These are phyloP conservation scores for Drosophila lacteicornis DNA, from an alignment of 1,140 invertebrate genomes.

Conservation along the genomic window DNA sequence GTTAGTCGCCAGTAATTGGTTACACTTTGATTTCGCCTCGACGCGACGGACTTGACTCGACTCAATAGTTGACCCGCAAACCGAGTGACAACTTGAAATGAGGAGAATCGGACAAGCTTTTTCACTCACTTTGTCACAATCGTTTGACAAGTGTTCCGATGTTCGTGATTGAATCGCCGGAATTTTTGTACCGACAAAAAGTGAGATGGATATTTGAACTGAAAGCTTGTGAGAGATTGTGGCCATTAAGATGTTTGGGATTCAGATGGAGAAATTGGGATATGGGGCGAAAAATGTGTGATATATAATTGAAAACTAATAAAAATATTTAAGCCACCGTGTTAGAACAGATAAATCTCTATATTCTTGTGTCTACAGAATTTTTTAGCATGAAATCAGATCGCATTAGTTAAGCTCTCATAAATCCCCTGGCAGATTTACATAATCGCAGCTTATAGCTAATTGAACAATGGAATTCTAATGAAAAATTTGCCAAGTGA, in stretches of 20 bases:
- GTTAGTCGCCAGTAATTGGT: constrained; percentile 47
- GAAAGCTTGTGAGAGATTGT: constrained; percentile 24
- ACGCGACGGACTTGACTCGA: constrained; percentile 20
- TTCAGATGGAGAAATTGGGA: constrained; percentile 14
- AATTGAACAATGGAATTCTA: constrained; percentile 76
- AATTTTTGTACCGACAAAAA: constrained; percentile 25
- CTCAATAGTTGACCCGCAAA: constrained; percentile 41
- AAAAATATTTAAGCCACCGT: too few species aligned
- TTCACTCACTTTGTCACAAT: constrained; percentile 53
- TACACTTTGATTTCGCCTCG: constrained; percentile 43
- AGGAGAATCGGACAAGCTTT: constrained; percentile 21
- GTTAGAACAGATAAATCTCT: background rate
- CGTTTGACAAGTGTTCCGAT: constrained; percentile 43
- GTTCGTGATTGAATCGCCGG: constrained; percentile 36
- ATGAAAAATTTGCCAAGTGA: constrained; percentile 63
- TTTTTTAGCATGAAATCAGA: background rate
- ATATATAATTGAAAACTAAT: too few species aligned
- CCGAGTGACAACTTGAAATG: constrained; percentile 40
- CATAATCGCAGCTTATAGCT: constrained; percentile 19
- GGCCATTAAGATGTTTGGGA: constrained; percentile 24
- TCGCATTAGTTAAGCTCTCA: constrained; percentile 25
- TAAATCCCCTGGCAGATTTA: constrained; percentile 27
- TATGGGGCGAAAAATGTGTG: too few species aligned
- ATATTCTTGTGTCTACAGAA: background rate
- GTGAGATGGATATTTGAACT: constrained; percentile 5